phyloP scores from a whole-genome alignment of 2,797 vertebrate species.

The Lagorchestes hirsutus region DNA sequence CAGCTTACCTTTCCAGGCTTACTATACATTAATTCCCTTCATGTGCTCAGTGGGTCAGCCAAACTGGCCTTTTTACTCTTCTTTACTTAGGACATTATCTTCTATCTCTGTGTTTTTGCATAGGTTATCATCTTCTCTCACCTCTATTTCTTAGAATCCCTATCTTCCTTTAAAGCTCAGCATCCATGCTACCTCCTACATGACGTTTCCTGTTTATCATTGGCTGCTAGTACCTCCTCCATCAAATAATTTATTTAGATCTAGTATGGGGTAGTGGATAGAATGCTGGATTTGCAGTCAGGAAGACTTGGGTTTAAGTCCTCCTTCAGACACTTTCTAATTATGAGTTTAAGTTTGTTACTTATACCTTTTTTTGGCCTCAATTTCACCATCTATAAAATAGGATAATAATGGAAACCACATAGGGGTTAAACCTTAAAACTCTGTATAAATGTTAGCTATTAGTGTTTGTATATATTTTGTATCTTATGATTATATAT shows the following conservation, averaged over 20 bases:
- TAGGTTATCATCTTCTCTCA: neutral
- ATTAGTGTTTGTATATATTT: neutral
- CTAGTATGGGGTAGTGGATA: neutral
- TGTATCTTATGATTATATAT: neutral
- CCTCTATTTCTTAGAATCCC: neutral
- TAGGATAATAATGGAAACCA: neutral
- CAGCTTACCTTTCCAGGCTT: neutral
- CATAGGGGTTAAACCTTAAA: neutral
- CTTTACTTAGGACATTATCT: neutral
- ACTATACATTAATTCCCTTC: neutral
- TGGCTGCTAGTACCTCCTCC: neutral
- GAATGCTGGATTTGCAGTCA: neutral
- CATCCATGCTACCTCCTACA: neutral
- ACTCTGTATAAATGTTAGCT: neutral
- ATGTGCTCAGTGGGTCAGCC: neutral
- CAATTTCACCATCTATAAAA: neutral
- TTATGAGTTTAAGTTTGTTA: neutral
- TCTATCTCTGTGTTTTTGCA: neutral
- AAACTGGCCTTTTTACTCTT: neutral
- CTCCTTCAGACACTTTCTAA: neutral
- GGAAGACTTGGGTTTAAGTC: neutral
- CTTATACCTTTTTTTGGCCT: neutral
- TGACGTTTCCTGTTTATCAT: neutral
- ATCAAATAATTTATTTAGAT: neutral
- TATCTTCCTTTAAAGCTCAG: neutral